Base-by-base conservation (phyloP, 2,888 invertebrate species). In the Trachelus iudaicus region DNA sequence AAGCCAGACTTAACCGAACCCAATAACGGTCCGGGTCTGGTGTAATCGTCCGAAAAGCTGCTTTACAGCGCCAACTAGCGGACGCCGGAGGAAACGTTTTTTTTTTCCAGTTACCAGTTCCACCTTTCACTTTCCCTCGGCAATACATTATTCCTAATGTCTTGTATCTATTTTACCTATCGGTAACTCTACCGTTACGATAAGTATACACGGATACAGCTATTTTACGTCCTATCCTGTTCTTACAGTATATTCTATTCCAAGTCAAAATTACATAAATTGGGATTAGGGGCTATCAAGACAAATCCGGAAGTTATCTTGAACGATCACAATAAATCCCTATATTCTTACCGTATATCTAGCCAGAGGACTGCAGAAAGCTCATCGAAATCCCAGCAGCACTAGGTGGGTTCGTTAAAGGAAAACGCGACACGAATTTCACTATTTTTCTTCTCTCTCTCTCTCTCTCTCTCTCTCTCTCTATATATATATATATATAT, bases 1-100 rank as follows among this genome's bases (percentile, higher is more conserved):
- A 89, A 87, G 84, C 82, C 83, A 81, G 82, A 81, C 84, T 83
- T 80, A 83, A 84, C 81, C 79, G 81, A 73, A 79, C 76, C 78
- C 77, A 56, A 23, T 56, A 23, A 56, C 56, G 23, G 40, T 23
- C 40, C 23, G 2, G 2, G 56, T 23, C 23, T 56, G 23, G 56
- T 23, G 56, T 56, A 56, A 56, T 56, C 56, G 23, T 15, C 56
- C 56, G 9, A 0, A 56, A 56, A 56, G 56, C 56, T 23, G 56
- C 56, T 23, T 56, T 9, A 56, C 56, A 56, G 56, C 56, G 56
- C 56, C 56, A 9, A 23, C 56, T 23, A 2, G 15, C 56, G 56
- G 15, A 23, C 56, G 56, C 23, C 56, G 23, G 1, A 23, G 9
- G 23, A 56, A 56, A 56, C 56, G 56, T 56, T 56, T 56, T 56